Base-by-base conservation (phyloP, 2,888 invertebrate genomes). In the Chironomus riparius region DNA sequence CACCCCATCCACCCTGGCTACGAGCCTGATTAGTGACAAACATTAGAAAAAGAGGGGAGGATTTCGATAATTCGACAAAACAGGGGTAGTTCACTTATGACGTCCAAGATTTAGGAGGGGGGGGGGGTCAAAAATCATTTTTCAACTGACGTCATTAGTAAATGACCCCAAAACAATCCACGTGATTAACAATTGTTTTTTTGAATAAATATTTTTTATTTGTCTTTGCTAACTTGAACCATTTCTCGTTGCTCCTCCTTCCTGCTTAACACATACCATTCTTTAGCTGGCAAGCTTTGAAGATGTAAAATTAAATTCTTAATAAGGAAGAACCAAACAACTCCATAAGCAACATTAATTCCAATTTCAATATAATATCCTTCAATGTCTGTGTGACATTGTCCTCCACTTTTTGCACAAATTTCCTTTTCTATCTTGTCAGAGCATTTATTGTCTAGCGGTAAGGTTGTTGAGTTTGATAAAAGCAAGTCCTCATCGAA, bases 351-450 rank as follows among this genome's bases (percentile, higher is more conserved):
- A 2, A 92, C 85, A 81, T 96, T 95, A 6, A 94, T 82, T 0
- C 87, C 81, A 0, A 91, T 91, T 84, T 97, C 94, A 78, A 97
- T 87, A 83, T 96, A 97, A 84, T 92, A 98, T 0, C 97, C 98
- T 47, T 95, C 81, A 3, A 95, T 81, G 3, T 85, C 84, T 0
- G 89, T 92, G 0, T 85, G 80, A 80, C 97, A 98, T 4, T 85
- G 84, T 0, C 93, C 93, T 0, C 90, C 91, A 47, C 85, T 86
- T 47, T 85, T 83, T 72, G 86, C 84, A 81, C 94, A 94, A 71
- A 87, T 82, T 84, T 91, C 88, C 79, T 87, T 86, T 79, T 91
- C 88, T 12, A 85, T 81, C 47, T 84, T 82, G 47, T 88, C 86
- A n/a, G 88, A 85, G 80, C 94, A 94, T 1, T 85, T 87, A 78